A percentile compares a stretch with the other conserved stretches of the same genome.
Evolutionary conservation across 2,113 vertebrate genomes (phyloP).

Genomic region (Pterocles burchelli): DNA sequence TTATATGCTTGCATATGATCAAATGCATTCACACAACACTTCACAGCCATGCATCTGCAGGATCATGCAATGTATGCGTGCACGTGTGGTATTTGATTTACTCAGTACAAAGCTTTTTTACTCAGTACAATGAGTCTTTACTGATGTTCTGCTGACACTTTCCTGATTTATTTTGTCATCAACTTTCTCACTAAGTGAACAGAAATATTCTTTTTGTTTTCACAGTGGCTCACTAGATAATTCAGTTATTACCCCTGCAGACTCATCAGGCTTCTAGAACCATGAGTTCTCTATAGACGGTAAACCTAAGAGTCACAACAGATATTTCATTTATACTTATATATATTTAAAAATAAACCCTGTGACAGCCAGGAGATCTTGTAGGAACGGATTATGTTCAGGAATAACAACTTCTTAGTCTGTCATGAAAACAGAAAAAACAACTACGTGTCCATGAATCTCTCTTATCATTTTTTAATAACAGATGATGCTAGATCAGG

Average conservation of each 20-base stretch:
- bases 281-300: not conserved
- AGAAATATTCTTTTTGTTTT: not conserved
- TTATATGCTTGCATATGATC: fast-evolving
- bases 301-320: not conserved
- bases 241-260: not conserved
- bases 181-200: not conserved
- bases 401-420: not conserved
- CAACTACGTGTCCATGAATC: not conserved
- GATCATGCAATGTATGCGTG: not conserved
- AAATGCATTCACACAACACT: not conserved
- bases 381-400: not conserved
- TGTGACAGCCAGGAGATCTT: not conserved
- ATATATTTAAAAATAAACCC: not conserved
- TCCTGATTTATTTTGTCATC: not conserved
- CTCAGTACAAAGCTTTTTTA: conserved; percentile 27
- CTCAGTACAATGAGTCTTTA: not conserved
- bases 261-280: not conserved
- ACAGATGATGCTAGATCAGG: not conserved
- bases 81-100: not conserved
- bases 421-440: not conserved
- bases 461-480: not conserved
- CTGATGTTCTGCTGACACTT: not conserved
- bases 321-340: not conserved
- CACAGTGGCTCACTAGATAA: not conserved
- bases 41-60: fast-evolving